Percentiles rank a stretch among this genome's conserved stretches.
phyloP scores from a whole-genome alignment of 2,797 vertebrate species.

The Australoheros facetus region DNA sequence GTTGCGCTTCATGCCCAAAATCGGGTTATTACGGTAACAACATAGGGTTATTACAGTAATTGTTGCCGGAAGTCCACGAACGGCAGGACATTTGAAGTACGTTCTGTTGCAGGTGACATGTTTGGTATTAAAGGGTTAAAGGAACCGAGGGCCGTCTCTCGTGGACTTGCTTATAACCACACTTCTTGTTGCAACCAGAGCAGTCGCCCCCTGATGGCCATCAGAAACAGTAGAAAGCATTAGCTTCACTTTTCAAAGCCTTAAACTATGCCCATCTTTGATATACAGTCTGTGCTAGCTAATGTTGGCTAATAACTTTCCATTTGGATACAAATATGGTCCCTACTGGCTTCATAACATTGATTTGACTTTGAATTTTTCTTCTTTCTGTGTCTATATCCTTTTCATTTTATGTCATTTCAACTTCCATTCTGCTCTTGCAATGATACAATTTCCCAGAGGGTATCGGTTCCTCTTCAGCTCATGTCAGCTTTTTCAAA shows the following conservation, averaged over 20 bases:
- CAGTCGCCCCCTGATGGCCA: background rate
- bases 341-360: no score
- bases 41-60: no score
- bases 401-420: background rate
- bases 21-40: no score
- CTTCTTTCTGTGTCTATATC: background rate
- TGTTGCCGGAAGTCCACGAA: no score
- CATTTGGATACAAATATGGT: background rate
- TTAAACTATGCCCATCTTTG: background rate
- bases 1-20: no score
- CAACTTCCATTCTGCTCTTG: background rate
- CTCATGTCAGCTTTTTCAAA: background rate
- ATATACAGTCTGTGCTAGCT: background rate
- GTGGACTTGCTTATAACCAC: fast-evolving
- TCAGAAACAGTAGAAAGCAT: background rate
- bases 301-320: background rate
- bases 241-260: background rate
- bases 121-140: background rate
- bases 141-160: background rate
- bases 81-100: no score
- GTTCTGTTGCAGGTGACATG: no score
- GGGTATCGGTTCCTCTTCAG: background rate
- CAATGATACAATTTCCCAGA: background rate
- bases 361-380: no score
- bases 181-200: background rate